phyloP scores from a whole-genome alignment of 2,888 invertebrate species.

The Cancer borealis region DNA sequence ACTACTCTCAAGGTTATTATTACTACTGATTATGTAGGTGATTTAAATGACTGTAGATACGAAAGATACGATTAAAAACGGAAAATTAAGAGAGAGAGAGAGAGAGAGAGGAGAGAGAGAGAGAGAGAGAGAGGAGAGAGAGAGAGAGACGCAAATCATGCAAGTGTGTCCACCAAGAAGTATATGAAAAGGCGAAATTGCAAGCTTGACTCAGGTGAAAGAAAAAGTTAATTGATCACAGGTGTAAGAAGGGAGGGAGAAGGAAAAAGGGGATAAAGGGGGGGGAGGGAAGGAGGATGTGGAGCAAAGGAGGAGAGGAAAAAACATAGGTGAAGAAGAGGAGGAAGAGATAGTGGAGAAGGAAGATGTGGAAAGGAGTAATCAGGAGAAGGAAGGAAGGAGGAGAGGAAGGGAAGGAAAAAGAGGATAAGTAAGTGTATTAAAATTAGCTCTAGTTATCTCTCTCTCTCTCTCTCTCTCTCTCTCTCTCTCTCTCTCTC shows the following conservation, averaged over 20 bases:
- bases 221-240: neutral
- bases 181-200: neutral
- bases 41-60: too few relatives aligned
- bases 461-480: conserved; percentile 60
- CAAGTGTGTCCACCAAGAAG: too few relatives aligned
- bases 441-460: conserved; percentile 38
- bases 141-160: too few relatives aligned
- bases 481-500: conserved; percentile 65
- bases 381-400: neutral
- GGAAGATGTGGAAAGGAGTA: neutral
- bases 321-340: neutral
- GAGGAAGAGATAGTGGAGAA: neutral
- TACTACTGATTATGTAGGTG: too few relatives aligned
- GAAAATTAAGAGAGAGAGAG: neutral
- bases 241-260: neutral
- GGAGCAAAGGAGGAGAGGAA: neutral
- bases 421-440: neutral
- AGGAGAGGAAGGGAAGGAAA: neutral
- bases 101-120: too few relatives aligned
- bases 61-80: too few relatives aligned
- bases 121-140: too few relatives aligned
- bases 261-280: neutral
- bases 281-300: neutral
- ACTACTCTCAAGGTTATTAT: too few relatives aligned
- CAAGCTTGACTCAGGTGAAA: neutral